A percentile compares a stretch with the other conserved stretches of the same genome.
Evolutionary conservation across 2,888 invertebrate genomes (phyloP).

Genomic region (Drosophila diplacantha): DNA sequence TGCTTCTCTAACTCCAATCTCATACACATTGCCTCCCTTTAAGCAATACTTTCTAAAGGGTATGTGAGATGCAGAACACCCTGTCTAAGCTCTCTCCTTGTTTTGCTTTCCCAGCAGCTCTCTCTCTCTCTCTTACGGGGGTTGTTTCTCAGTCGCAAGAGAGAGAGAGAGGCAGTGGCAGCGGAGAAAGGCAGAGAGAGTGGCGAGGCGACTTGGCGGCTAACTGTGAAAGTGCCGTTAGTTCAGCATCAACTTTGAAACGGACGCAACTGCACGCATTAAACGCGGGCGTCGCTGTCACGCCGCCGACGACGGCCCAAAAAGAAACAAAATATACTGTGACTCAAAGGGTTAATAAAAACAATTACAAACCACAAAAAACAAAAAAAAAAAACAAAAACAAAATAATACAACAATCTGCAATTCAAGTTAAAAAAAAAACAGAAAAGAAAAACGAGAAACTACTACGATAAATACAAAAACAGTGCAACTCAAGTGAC

Average conservation of each 20-base stretch:
- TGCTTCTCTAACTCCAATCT: no score
- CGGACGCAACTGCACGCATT: conserved; percentile 53
- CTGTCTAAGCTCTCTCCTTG: conserved; percentile 12
- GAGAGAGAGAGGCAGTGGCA: background rate
- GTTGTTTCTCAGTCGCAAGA: conserved; percentile 38
- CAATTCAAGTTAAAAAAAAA: background rate
- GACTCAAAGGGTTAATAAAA: background rate
- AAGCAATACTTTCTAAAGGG: background rate
- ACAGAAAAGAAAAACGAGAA: conserved; percentile 5
- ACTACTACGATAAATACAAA: background rate
- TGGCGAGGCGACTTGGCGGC: conserved; percentile 51
- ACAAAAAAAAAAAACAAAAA: background rate
- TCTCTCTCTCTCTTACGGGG: conserved; percentile 35
- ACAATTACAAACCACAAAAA: conserved; percentile 4
- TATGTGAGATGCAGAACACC: background rate
- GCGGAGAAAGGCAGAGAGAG: conserved; percentile 6
- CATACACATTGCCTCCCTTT: background rate
- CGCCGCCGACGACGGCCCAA: conserved; percentile 50
- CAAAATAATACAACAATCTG: background rate
- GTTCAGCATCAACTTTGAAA: conserved; percentile 73
- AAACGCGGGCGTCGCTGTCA: conserved; percentile 51
- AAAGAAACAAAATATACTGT: conserved; percentile 21
- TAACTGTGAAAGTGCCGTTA: conserved; percentile 48
- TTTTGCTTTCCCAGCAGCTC: conserved; percentile 38
- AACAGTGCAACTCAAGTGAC: conserved; percentile 15